phyloP scores from a whole-genome alignment of 2,797 vertebrate genomes.

The Cuculus canorus region DNA sequence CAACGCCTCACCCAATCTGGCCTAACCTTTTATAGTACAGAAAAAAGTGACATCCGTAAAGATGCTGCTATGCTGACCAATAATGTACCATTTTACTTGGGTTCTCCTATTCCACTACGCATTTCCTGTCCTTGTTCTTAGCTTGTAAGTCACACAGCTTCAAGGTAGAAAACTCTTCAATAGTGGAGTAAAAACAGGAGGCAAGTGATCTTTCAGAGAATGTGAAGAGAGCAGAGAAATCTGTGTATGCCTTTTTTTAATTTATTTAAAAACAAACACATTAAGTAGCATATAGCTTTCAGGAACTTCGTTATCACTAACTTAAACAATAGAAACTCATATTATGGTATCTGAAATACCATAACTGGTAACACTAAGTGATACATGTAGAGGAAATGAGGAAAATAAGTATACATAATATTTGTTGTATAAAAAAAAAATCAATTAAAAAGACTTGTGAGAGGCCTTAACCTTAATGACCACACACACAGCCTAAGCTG shows the following conservation, averaged over 20 bases:
- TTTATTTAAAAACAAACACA: not conserved
- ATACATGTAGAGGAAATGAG: not conserved
- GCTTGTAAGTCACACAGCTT: not conserved
- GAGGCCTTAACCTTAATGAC: not conserved
- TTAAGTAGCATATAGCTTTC: not conserved
- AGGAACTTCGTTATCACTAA: not conserved
- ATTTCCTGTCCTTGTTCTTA: not conserved
- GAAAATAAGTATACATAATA: not conserved
- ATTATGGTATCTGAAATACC: not conserved
- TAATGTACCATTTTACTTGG: not conserved
- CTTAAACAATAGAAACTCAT: not conserved
- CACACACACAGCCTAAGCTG: not conserved
- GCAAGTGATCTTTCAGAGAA: not conserved
- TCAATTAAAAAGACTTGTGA: not conserved
- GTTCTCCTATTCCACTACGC: not conserved
- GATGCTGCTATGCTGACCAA: not conserved
- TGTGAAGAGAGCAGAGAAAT: not conserved
- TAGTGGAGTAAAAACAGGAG: not conserved
- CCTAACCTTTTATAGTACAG: not conserved
- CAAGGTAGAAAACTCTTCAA: not conserved
- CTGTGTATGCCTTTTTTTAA: too few relatives aligned
- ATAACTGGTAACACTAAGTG: not conserved
- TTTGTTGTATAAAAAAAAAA: not conserved
- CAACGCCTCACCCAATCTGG: too few relatives aligned
- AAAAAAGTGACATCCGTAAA: not conserved